Base-by-base conservation (phyloP, 2,797 vertebrate genomes). In the Sebastes oblongus region DNA sequence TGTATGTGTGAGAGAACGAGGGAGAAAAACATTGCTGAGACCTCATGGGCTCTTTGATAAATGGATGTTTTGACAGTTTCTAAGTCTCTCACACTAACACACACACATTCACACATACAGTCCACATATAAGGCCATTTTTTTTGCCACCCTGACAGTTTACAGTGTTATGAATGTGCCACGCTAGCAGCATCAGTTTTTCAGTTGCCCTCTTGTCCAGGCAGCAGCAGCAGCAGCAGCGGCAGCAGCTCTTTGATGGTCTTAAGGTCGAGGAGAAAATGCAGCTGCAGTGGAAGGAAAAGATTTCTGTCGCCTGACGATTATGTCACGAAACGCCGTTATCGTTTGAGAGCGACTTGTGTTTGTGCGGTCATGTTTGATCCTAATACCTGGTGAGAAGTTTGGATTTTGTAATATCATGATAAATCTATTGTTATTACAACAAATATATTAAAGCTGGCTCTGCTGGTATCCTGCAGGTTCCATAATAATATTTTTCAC, bases 1-100 rank as follows among this genome's bases (percentile, higher is more conserved):
- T 66, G 54, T 65, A 8, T 39, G 55, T 59, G 71, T n/a, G 77
- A 29, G 52, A 22, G 50, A 29, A 4, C 20, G 14, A 20, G 66
- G 54, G 12, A 34, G 66, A 79, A 46, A 76, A 75, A 74, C 66
- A 80, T 56, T 56, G 54, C 71, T 61, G 36, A 68, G 30, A 83
- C 79, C 89, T 84, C 56, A 39, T 73, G 81, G 86, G 81, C 20
- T 82, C 65, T 74, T 83, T 92, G 91, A 94, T 87, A 81, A 92
- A 92, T 84, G 36, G 83, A 78, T 89, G 75, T 84, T 85, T 68
- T 92, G 92, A 89, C 88, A 80, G 84, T 65, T 78, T 84, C 46
- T 75, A 65, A 83, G 39, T 59, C 58, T 78, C 32, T 12, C 72
- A 77, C 74, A 77, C 66, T 36, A 32, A 54, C 55, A 36, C 24